Conservation (phyloP, 2,113 vertebrate genomes). For the Marcusenius ussheri region DNA sequence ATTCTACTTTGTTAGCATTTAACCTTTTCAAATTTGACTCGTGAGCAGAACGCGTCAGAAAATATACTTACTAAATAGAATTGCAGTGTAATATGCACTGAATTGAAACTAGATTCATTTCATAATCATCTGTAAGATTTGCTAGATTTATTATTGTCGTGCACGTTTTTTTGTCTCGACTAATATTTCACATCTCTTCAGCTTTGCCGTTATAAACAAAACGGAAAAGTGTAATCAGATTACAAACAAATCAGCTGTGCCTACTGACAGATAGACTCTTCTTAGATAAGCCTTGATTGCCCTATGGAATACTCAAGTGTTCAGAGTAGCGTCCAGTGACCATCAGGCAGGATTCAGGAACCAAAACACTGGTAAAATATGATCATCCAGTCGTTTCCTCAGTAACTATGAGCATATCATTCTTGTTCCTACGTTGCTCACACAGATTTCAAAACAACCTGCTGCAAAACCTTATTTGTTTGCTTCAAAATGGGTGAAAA, state of each 20-base stretch:
- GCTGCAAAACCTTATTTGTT: not conserved
- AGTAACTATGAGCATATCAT: not conserved
- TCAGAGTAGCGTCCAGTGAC: not conserved
- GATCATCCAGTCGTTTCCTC: not conserved
- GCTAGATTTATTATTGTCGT: not conserved
- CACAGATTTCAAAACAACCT: not conserved
- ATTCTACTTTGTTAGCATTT: not conserved
- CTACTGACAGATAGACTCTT: not conserved
- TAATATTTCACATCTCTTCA: not conserved
- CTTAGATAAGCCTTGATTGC: not conserved
- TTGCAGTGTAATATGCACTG: not conserved
- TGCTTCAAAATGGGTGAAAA: not conserved
- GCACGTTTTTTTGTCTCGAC: not conserved
- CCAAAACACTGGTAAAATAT: not conserved
- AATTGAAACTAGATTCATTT: not conserved
- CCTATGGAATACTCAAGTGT: not conserved
- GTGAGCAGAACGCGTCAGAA: not conserved
- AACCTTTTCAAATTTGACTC: not conserved
- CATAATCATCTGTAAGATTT: not conserved
- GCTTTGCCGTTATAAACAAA: not conserved
- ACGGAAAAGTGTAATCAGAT: not conserved
- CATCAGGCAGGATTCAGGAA: not conserved
- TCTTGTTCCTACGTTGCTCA: not conserved
- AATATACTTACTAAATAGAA: not conserved
- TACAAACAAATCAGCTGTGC: not conserved